Evolutionary conservation across 1,140 invertebrate species (phyloP).

Genomic region (Littorina saxatilis): DNA sequence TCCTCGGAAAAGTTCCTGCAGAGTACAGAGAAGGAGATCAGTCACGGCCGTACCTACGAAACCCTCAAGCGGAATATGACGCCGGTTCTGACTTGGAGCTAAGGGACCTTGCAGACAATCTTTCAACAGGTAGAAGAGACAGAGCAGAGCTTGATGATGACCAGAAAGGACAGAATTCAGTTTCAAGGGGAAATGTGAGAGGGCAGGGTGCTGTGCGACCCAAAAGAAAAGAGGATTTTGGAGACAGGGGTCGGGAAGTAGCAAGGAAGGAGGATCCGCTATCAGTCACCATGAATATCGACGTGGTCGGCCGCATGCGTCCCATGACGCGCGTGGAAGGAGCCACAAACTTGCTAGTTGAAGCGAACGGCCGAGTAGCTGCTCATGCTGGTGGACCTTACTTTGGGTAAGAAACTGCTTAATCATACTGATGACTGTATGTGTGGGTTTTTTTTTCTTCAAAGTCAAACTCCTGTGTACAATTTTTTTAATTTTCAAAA

Average conservation of each 20-base stretch:
- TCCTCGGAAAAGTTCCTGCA: background rate
- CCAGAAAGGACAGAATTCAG: background rate
- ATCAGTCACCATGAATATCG: conserved; percentile 59
- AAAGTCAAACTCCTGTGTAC: too few species aligned
- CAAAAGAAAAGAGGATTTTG: background rate
- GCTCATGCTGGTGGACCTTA: conserved; percentile 51
- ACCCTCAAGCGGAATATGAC: background rate
- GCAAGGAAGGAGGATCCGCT: too few species aligned
- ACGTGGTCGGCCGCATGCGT: conserved; percentile 59
- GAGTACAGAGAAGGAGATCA: background rate
- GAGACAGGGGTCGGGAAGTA: background rate
- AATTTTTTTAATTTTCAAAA: too few species aligned
- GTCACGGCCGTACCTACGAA: background rate
- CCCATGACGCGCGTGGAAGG: conserved; percentile 54
- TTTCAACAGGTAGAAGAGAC: too few species aligned
- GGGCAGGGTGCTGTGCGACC: too few species aligned
- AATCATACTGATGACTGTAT: background rate
- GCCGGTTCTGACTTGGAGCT: background rate
- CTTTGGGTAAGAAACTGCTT: conserved; percentile 43
- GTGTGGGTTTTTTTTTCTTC: background rate
- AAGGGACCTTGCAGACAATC: too few species aligned
- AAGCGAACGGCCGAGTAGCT: conserved; percentile 43
- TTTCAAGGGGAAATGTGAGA: background rate
- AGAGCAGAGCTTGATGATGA: background rate
- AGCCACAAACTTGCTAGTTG: conserved; percentile 46